Evolutionary conservation across 2,113 vertebrate genomes (phyloP).

Genomic region (Phasianus colchicus): DNA sequence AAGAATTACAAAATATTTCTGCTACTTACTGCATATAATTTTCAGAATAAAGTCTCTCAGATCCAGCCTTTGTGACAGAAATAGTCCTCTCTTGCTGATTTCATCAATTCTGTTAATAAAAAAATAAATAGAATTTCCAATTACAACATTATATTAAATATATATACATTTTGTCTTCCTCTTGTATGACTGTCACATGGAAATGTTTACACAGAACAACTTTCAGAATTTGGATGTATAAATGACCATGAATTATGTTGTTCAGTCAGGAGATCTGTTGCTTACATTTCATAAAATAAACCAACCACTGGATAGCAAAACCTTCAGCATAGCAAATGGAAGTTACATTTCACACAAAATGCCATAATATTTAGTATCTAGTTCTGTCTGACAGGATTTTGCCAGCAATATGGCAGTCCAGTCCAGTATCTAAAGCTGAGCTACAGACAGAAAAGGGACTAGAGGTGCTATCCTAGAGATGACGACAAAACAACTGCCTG

Average conservation of each 20-base stretch:
- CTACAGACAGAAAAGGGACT: neutral
- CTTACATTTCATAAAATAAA: neutral
- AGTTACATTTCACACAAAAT: neutral
- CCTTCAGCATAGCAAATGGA: neutral
- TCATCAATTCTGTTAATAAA: neutral
- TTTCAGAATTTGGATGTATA: neutral
- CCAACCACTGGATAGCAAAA: neutral
- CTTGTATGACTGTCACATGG: neutral
- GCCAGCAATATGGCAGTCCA: neutral
- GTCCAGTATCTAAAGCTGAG: neutral
- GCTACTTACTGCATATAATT: neutral
- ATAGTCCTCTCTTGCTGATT: neutral
- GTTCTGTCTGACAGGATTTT: neutral
- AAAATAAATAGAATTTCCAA: neutral
- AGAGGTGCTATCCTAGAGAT: neutral
- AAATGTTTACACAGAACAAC: neutral
- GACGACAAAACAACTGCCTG: neutral
- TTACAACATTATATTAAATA: neutral
- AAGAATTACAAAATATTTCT: neutral
- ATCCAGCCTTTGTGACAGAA: neutral
- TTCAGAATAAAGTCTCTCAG: neutral
- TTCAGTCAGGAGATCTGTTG: neutral
- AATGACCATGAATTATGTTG: too few species aligned
- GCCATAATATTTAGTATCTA: rapidly evolving
- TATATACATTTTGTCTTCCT: neutral